A percentile compares a stretch with the other conserved stretches of the same genome.
phyloP scores from a whole-genome alignment of 2,888 invertebrate species.

The Poecilus cupreus region DNA sequence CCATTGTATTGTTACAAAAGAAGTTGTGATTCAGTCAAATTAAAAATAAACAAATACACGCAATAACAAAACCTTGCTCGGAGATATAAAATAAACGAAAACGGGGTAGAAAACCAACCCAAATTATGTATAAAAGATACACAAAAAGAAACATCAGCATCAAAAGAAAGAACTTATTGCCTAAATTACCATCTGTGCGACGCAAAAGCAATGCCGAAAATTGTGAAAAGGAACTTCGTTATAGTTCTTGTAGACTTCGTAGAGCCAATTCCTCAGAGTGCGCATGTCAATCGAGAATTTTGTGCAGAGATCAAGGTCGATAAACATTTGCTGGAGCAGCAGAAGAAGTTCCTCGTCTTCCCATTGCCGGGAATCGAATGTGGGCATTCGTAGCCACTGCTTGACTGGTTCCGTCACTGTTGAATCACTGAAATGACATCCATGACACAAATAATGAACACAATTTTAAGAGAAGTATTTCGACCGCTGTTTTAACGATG shows the following conservation, averaged over 20 bases:
- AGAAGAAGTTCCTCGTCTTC: constrained; percentile 87
- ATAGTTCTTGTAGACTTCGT: constrained; percentile 87
- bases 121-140: background rate
- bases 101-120: background rate
- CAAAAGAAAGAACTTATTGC: background rate
- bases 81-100: too few species aligned
- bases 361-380: constrained; percentile 89
- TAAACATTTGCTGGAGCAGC: constrained; percentile 87
- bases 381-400: constrained; percentile 79
- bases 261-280: constrained; percentile 82
- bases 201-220: constrained; percentile 91
- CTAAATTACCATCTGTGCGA: constrained; percentile 85
- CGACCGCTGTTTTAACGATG: too few species aligned
- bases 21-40: background rate
- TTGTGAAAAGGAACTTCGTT: constrained; percentile 92
- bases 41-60: too few species aligned
- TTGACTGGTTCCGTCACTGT: constrained; percentile 79
- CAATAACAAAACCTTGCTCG: too few species aligned
- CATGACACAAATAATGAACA: too few species aligned
- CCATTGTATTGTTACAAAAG: background rate
- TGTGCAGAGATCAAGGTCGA: constrained; percentile 83
- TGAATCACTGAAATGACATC: constrained; percentile 77
- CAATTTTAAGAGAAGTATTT: too few species aligned
- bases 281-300: constrained; percentile 85
- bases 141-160: background rate